Evolutionary conservation across 2,888 invertebrate genomes (phyloP).

Genomic region (Cacoxenus indagator): DNA sequence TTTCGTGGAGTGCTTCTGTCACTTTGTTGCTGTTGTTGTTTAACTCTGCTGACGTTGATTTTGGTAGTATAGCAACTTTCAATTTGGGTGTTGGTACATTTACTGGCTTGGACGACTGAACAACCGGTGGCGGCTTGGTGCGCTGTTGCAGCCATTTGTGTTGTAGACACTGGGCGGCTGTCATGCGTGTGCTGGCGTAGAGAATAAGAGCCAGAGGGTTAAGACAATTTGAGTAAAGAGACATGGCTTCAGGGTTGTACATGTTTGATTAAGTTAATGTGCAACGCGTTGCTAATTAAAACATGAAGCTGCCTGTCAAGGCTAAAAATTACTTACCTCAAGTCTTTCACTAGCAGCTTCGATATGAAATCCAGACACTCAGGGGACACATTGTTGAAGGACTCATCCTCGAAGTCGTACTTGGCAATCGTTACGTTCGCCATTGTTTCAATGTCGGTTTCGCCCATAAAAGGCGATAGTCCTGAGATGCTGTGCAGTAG

Average conservation of each 20-base stretch:
- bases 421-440: conserved; percentile 98
- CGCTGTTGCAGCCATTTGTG: conserved; percentile 87
- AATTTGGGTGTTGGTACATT: conserved; percentile 57
- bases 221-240: conserved; percentile 53
- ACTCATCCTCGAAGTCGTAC: conserved; percentile 98
- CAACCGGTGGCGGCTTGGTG: conserved; percentile 63
- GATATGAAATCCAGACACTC: conserved; percentile 97
- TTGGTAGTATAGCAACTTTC: conserved; percentile 63
- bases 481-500: conserved; percentile 83
- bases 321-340: conserved; percentile 82
- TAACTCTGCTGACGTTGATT: conserved; percentile 28
- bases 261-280: conserved; percentile 38
- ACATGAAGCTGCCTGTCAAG: neutral
- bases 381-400: conserved; percentile 93
- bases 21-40: conserved; percentile 26
- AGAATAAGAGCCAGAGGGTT: conserved; percentile 30
- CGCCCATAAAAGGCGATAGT: conserved; percentile 98
- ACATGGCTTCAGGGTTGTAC: conserved; percentile 36
- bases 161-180: conserved; percentile 85
- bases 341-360: conserved; percentile 91
- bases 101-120: conserved; percentile 57
- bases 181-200: conserved; percentile 79
- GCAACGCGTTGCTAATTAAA: conserved; percentile 43
- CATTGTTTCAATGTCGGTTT: conserved; percentile 97
- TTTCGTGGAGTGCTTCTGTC: conserved; percentile 50